Conservation (phyloP, 2,113 vertebrate species). For the Circaetus gallicus region DNA sequence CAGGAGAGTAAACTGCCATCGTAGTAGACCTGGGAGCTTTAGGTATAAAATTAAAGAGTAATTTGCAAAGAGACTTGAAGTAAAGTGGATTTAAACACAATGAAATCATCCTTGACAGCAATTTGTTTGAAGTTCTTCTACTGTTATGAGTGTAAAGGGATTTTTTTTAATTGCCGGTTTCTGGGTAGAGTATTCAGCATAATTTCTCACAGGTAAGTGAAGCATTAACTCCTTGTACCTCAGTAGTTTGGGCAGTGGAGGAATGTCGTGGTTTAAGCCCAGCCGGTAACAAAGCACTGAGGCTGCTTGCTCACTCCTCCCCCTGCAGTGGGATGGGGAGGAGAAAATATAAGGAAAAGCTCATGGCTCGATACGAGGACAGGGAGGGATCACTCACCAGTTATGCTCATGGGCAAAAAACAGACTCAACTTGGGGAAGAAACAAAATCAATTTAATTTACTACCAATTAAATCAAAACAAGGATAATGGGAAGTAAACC, state of each 20-base stretch:
- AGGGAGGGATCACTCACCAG: no score
- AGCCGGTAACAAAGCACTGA: no score
- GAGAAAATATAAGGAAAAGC: no score
- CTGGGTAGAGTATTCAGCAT: conserved; percentile 15
- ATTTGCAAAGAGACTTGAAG: conserved; percentile 41
- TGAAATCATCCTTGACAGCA: conserved; percentile 54
- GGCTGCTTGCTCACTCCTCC: no score
- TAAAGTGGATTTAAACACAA: conserved; percentile 30
- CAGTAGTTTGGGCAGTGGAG: background rate
- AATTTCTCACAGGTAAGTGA: conserved; percentile 36
- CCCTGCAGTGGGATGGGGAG: no score
- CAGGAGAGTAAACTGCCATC: background rate
- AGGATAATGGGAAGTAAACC: no score
- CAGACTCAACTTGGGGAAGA: no score
- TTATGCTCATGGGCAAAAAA: no score
- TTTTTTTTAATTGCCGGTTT: conserved; percentile 36
- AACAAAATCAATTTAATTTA: no score
- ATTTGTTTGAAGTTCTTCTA: conserved; percentile 44
- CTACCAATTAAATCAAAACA: no score
- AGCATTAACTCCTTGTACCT: conserved; percentile 1
- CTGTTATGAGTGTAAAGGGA: conserved; percentile 57
- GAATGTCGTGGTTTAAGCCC: no score
- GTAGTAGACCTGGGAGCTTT: background rate
- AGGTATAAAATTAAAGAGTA: conserved; percentile 35
- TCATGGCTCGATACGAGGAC: no score